A percentile compares a stretch with the other conserved stretches of the same genome.
These are phyloP conservation scores for Erethizon dorsatum DNA, from an alignment of 2,797 vertebrate genomes.

Conservation along the genomic window DNA sequence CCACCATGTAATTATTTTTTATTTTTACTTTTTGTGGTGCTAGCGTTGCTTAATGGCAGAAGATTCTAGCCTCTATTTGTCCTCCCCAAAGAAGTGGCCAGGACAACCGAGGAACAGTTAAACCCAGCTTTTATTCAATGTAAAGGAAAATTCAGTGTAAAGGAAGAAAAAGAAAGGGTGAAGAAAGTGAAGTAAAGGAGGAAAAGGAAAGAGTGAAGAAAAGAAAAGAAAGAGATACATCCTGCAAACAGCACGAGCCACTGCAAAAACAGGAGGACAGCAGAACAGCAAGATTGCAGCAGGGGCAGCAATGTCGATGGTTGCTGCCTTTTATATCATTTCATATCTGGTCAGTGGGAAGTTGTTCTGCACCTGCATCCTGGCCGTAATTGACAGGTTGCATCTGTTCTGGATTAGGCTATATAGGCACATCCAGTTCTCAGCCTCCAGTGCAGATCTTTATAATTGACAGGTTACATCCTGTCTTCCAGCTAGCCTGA, in stretches of 20 bases:
- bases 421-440: neutral
- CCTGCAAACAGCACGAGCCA: neutral
- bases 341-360: neutral
- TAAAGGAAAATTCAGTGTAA: neutral
- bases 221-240: neutral
- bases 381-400: neutral
- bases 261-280: neutral
- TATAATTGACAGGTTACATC: neutral
- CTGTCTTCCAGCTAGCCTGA: neutral
- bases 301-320: neutral
- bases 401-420: neutral
- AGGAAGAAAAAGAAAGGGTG: neutral
- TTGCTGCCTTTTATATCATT: neutral
- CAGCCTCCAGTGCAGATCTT: neutral
- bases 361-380: neutral
- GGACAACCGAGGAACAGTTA: neutral
- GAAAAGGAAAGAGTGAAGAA: neutral
- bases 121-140: neutral
- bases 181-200: neutral
- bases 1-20: neutral
- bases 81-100: neutral
- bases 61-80: neutral
- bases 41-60: neutral
- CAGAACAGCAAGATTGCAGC: neutral
- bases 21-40: neutral